A percentile compares a stretch with the other conserved stretches of the same genome.
Evolutionary conservation across 1,140 invertebrate species (phyloP).

Genomic region (Bombus superbus): DNA sequence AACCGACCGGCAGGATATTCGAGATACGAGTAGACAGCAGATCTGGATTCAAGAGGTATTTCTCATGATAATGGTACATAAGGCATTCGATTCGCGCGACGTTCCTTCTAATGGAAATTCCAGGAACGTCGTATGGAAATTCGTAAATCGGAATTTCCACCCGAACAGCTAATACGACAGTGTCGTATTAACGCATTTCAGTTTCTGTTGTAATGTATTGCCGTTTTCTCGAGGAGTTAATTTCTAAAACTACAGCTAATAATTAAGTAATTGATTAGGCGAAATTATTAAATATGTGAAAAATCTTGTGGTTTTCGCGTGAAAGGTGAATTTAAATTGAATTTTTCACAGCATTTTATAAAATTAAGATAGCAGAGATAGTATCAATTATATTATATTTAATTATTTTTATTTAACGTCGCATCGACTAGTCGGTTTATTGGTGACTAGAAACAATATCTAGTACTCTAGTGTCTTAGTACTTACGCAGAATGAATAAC

Average conservation of each 20-base stretch:
- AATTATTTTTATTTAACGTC: too few species aligned
- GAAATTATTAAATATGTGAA: too few species aligned
- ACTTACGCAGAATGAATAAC: too few species aligned
- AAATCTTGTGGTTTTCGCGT: not conserved
- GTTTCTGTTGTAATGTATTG: not conserved
- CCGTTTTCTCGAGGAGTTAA: not conserved
- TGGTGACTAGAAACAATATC: too few species aligned
- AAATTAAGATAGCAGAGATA: too few species aligned
- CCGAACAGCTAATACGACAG: not conserved
- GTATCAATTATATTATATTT: too few species aligned
- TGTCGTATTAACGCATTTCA: not conserved
- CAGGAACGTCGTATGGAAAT: constrained; percentile 42
- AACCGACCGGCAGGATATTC: not conserved
- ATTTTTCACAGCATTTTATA: too few species aligned
- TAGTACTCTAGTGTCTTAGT: too few species aligned
- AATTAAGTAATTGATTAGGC: not conserved
- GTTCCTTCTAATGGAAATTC: constrained; percentile 35
- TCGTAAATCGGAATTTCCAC: constrained; percentile 31
- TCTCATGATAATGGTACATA: constrained; percentile 27
- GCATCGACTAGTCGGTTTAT: too few species aligned
- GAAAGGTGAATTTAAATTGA: too few species aligned
- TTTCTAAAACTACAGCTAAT: not conserved
- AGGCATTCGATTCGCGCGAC: not conserved
- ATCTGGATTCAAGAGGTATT: not conserved
- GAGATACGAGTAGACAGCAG: not conserved